Evolutionary conservation across 2,888 invertebrate genomes (phyloP).

Genomic region (Drosophila quinaria): DNA sequence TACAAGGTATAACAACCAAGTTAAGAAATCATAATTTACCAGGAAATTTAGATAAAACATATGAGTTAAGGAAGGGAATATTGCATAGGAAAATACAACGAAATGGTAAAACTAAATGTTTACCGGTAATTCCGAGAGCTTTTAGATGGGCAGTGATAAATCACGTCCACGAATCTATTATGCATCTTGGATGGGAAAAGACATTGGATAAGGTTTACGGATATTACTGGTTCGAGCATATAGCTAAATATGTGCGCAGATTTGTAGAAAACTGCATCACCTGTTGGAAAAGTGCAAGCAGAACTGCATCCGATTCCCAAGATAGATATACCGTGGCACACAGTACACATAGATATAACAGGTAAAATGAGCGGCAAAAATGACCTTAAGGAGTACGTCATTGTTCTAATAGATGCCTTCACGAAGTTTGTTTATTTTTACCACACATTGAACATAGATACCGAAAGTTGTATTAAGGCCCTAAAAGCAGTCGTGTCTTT

Average conservation of each 20-base stretch:
- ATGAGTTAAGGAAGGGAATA: not conserved
- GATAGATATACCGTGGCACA: constrained; percentile 12
- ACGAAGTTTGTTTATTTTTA: constrained; percentile 7
- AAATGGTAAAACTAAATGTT: not conserved
- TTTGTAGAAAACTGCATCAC: constrained; percentile 14
- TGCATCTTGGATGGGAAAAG: constrained; percentile 10
- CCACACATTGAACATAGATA: constrained; percentile 10
- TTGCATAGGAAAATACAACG: not conserved
- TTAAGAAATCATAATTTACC: constrained; percentile 2
- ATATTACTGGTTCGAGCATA: constrained; percentile 6
- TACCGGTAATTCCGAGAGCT: constrained; percentile 11
- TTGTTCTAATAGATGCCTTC: not conserved
- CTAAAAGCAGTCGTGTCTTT: too few species aligned
- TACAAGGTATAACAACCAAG: not conserved
- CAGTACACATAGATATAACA: constrained; percentile 6
- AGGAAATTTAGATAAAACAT: not conserved
- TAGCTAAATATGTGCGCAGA: not conserved
- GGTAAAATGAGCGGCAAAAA: constrained; percentile 14
- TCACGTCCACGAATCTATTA: constrained; percentile 8
- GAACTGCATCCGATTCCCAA: constrained; percentile 11
- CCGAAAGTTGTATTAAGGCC: constrained; percentile 8
- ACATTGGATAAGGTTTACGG: not conserved
- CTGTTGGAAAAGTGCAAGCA: constrained; percentile 5
- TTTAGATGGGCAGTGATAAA: constrained; percentile 12
- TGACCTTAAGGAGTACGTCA: constrained; percentile 5